Conservation (phyloP, 2,113 vertebrate genomes). For the Sula dactylatra region DNA sequence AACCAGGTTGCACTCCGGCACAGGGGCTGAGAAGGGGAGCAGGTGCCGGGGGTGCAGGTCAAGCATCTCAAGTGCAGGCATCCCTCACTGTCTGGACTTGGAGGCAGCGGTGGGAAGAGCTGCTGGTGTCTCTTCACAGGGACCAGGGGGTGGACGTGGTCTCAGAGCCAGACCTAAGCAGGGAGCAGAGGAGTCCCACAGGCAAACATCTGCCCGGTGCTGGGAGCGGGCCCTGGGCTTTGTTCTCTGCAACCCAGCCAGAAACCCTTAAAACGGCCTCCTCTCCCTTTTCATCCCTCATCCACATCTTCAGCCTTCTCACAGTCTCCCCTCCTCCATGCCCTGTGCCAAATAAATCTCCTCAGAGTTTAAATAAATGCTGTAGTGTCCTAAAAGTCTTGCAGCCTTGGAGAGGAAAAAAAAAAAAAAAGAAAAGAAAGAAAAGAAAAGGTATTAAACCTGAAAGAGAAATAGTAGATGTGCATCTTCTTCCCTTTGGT, state of each 20-base stretch:
- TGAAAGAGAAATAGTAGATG: slow-evolving; percentile 67
- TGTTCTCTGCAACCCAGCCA: background rate
- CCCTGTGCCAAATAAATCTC: slow-evolving; percentile 17
- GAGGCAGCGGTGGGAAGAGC: background rate
- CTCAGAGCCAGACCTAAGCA: background rate
- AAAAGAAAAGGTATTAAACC: slow-evolving; percentile 40
- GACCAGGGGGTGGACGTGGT: background rate
- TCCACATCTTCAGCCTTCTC: background rate
- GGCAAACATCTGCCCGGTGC: background rate
- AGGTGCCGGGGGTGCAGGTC: background rate
- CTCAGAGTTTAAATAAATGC: slow-evolving; percentile 43
- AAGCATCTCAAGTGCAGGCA: background rate
- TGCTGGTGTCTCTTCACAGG: background rate
- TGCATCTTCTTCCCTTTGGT: slow-evolving; percentile 64
- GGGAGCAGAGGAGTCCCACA: background rate
- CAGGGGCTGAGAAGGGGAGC: background rate
- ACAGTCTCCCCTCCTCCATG: background rate
- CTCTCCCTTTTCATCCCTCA: background rate
- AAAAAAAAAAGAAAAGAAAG: rapidly evolving
- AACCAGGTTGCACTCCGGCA: background rate
- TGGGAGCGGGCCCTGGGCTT: background rate
- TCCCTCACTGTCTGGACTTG: background rate
- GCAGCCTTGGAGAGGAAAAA: background rate
- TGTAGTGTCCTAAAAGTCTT: background rate
- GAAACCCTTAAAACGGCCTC: background rate